Base-by-base conservation (phyloP, 1,140 invertebrate genomes). In the Drosophila tani region DNA sequence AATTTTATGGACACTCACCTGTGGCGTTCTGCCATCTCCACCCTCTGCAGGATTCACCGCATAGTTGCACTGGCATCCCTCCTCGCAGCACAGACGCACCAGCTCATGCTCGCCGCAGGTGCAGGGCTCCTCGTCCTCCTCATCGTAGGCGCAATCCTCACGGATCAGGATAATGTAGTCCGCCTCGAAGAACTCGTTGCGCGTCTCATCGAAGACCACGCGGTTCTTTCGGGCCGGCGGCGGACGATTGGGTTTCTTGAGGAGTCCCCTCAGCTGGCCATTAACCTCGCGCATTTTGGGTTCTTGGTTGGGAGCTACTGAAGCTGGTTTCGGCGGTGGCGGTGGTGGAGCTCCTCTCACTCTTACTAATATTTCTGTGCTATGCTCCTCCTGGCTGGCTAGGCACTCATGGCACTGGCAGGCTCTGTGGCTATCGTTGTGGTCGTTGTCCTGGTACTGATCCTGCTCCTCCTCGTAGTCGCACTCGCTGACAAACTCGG, bases 121-220 rank as follows among this genome's bases (percentile, higher is more conserved):
- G 91, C 96, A 96, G 46, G 96, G 95, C 73, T 96, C 96, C 77
- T 95, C 94, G 66, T 95, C 94, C 81, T 96, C 96, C 82, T 96
- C 96, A 49, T 96, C 96, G 80, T 96, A 96, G 65, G 96, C 96
- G 76, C 96, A 96, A 86, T 97, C 96, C 82, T 97, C 96, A 43
- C 96, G 95, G 51, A 97, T 97, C 24, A 97, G 93, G 80, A 97
- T 97, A 73, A 97, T 97, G 83, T 97, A 97, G 93, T 97, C 96
- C 2, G 96, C 96, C 63, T 97, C 97, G 91, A 97, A 97, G 93
- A 97, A 97, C 92, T 97, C 96, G 93, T 97, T 97, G 21, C 96
- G 94, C 71, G 96, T 96, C 93, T 97, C 97, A 91, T 97, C 96
- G 79, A 97, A 97, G 12, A 96, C 95, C 1, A 97, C 97, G n/a